Base-by-base conservation (phyloP, 2,888 invertebrate species). In the Leptura quadrifasciata region DNA sequence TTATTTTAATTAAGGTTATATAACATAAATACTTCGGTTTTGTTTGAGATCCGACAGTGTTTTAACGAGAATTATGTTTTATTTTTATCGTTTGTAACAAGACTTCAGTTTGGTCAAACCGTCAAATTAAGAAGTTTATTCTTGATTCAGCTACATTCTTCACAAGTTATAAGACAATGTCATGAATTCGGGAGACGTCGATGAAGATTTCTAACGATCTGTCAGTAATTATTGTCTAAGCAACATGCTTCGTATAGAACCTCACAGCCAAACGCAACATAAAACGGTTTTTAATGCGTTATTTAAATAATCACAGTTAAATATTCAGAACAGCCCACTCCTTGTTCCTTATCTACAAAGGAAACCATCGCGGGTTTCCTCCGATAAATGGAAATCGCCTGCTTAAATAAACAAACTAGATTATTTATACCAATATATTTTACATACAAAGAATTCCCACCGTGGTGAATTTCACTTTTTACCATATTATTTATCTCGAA, bases 341-440 rank as follows among this genome's bases (percentile, higher is more conserved):
- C 47, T n/a, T 47, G 47, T 47, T 12, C 47, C 47, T 47, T 47
- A 47, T 47, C 47, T 47, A 47, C 47, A 47, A 47, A 47, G 47
- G 47, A 47, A 47, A 47, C 47, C 47, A n/a, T 47, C 47, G 3
- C 47, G 47, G n/a, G 47, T n/a, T 47, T 47, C 47, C 47, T 47
- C 47, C 47, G 47, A 47, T 47, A 47, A 47, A n/a, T n/a, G n/a
- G n/a, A n/a, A 47, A n/a, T 47, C 47, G 47, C 47, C n/a, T 47
- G 47, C 15, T 47, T 47, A 47, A 17, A 47, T 47, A 47, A 47
- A 47, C 6, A 47, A 47, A 47, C 47, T 17, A 47, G 47, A 47
- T 47, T 47, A 47, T 47, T 15, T 47, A 47, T n/a, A 47, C 15
- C 15, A 47, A n/a, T 47, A n/a, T 6, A 47, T 47, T 47, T 47